Base-by-base conservation (phyloP, 2,888 invertebrate genomes). In the Lasioglossum leucozonium region DNA sequence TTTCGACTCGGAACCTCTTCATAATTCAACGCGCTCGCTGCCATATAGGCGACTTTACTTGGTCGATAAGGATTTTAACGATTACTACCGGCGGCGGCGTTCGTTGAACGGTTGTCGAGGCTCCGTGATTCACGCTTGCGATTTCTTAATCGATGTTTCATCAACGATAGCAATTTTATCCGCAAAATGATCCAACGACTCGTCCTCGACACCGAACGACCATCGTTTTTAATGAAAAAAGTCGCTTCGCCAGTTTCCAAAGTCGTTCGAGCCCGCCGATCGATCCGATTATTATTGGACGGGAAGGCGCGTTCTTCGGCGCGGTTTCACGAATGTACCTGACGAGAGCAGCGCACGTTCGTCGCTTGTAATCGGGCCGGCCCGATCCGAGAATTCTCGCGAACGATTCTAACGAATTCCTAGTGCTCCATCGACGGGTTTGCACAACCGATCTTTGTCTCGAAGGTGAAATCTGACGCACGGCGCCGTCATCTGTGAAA, bases 381-480 rank as follows among this genome's bases (percentile, higher is more conserved):
- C 13, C 30, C 40, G 75, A 37, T 71, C 44, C 55, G 30, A 65
- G 75, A 76, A 82, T 72, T 83, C 76, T 82, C 55, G 30, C 37
- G 47, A 34, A 47, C 34, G 30, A 8, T 75, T 82, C 72, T 13
- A n/a, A 55, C 67, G 42, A 77, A 82, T 82, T 34, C 82, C 83
- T 69, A 22, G 44, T 40, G 69, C 37, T 62, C 22, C 62, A 51
- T 58, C 67, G 55, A 55, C n/a, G n/a, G 65, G 67, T 82, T 42
- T 30, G 44, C 30, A 34, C 40, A 58, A 69, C 44, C 26, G 40
- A 58, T 30, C 22, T 40, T 76, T n/a, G 77, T 47, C 18, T 42
- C 76, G 77, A 74, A 84, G 77, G 69, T 42, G 73, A 82, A 77
- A 82, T 55, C 58, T 51, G 58, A 84, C 65, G 73, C 44, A 34